These are phyloP conservation scores for Chymomyza caudatula DNA, from an alignment of 2,888 invertebrate genomes.

Conservation along the genomic window DNA sequence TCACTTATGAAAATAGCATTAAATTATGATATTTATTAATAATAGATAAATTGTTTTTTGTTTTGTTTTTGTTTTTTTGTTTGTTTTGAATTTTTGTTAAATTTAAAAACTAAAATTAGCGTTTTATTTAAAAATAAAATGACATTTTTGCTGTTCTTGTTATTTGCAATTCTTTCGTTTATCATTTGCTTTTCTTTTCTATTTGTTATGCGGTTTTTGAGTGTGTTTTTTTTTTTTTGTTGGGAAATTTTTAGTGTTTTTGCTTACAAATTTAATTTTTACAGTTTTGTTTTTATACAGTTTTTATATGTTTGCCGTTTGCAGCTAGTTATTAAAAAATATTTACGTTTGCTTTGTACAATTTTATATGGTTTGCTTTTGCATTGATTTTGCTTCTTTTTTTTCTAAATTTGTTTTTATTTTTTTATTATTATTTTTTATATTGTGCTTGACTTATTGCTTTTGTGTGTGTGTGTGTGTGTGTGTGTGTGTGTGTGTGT, in stretches of 20 bases:
- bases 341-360: not conserved
- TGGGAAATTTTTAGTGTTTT: not conserved
- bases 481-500: not conserved
- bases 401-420: not conserved
- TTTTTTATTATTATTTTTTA: not conserved
- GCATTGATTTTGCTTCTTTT: not conserved
- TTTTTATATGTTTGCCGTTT: not conserved
- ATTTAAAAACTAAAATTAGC: conserved; percentile 35
- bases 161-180: conserved; percentile 14
- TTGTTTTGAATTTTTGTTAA: conserved; percentile 21
- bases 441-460: not conserved
- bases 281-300: not conserved
- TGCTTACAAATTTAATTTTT: not conserved
- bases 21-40: conserved; percentile 46
- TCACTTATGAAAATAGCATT: conserved; percentile 11
- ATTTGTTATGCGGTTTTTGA: not conserved
- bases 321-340: not conserved
- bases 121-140: conserved; percentile 45
- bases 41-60: conserved; percentile 31
- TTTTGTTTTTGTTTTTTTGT: conserved; percentile 17
- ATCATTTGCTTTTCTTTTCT: not conserved
- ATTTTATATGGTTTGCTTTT: not conserved
- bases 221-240: not conserved
- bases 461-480: not conserved
- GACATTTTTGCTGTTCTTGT: conserved; percentile 54